Percentiles rank a stretch among this genome's conserved stretches.
Conservation (phyloP, 1,140 invertebrate species). For the Druon quercuslanigerum region DNA sequence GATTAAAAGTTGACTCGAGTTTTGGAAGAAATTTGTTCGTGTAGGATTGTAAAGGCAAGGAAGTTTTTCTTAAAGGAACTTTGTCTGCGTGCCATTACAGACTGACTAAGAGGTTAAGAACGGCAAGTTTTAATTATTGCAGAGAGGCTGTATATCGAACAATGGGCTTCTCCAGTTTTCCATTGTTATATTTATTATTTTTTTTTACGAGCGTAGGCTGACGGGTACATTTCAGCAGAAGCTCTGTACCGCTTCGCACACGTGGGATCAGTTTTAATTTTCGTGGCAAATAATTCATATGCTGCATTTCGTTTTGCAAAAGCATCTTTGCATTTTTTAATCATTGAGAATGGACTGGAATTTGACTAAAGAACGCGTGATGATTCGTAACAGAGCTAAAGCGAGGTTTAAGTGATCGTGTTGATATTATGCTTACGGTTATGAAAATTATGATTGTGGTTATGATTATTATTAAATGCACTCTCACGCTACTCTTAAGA, state of each 20-base stretch:
- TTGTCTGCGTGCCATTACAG: constrained; percentile 15
- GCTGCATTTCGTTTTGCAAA: neutral
- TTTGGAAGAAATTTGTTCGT: too few species aligned
- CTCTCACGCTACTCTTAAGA: constrained; percentile 15
- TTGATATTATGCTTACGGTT: constrained; percentile 26
- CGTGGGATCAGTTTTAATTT: constrained; percentile 40
- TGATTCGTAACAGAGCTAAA: constrained; percentile 20
- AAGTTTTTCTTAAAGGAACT: neutral
- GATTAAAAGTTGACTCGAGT: too few species aligned
- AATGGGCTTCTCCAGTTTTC: constrained; percentile 20
- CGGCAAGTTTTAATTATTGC: constrained; percentile 16
- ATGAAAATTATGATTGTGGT: constrained; percentile 19
- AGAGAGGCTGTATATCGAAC: constrained; percentile 28
- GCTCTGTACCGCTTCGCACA: constrained; percentile 52
- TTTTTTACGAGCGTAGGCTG: constrained; percentile 41
- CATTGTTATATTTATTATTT: constrained; percentile 34
- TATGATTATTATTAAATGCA: constrained; percentile 25
- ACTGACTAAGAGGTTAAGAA: constrained; percentile 24
- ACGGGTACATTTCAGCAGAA: constrained; percentile 56
- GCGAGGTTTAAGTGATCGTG: constrained; percentile 25
- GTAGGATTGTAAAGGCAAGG: too few species aligned
- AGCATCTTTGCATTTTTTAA: constrained; percentile 10
- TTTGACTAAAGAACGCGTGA: neutral
- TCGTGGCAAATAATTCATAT: neutral
- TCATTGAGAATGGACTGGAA: constrained; percentile 1